Evolutionary conservation across 2,797 vertebrate species (phyloP).

Genomic region (Acanthurus lineatus): DNA sequence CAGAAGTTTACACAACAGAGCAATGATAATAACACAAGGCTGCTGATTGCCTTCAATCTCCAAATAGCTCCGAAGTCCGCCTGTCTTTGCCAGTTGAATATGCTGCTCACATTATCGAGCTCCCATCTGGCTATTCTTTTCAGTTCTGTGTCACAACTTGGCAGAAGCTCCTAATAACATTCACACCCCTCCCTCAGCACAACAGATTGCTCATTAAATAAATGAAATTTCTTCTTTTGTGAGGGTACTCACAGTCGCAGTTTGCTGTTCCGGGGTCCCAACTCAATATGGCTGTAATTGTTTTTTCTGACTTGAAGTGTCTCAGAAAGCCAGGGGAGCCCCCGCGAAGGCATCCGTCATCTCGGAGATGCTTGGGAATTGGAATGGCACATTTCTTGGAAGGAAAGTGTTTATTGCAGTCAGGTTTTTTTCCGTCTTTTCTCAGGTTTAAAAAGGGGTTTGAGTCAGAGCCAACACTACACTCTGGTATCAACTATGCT

Average conservation of each 20-base stretch:
- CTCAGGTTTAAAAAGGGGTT: slow-evolving; percentile 96
- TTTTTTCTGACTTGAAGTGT: slow-evolving; percentile 48
- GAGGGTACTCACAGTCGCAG: slow-evolving; percentile 36
- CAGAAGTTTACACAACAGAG: slow-evolving; percentile 16
- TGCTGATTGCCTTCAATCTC: slow-evolving; percentile 45
- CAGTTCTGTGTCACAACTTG: slow-evolving; percentile 54
- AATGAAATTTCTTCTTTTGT: slow-evolving; percentile 70
- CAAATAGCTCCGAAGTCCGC: slow-evolving; percentile 57
- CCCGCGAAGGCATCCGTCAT: slow-evolving; percentile 35
- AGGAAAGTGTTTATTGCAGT: slow-evolving; percentile 34
- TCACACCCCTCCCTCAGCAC: slow-evolving; percentile 42
- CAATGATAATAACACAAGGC: slow-evolving; percentile 28
- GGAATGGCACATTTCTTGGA: slow-evolving; percentile 47
- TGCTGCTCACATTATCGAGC: slow-evolving; percentile 45
- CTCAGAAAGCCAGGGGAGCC: slow-evolving; percentile 30
- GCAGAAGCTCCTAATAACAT: slow-evolving; percentile 60
- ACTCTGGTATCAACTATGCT: slow-evolving; percentile 98
- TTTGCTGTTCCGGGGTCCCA: slow-evolving; percentile 59
- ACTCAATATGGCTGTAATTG: slow-evolving; percentile 74
- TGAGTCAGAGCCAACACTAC: slow-evolving; percentile 97
- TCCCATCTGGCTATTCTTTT: slow-evolving; percentile 69
- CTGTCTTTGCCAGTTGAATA: slow-evolving; percentile 44
- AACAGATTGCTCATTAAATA: slow-evolving; percentile 79
- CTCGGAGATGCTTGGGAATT: slow-evolving; percentile 27
- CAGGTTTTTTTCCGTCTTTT: slow-evolving; percentile 28